A percentile compares a stretch with the other conserved stretches of the same genome.
Evolutionary conservation across 2,113 vertebrate species (phyloP).

Genomic region (Cyprichromis sp.): DNA sequence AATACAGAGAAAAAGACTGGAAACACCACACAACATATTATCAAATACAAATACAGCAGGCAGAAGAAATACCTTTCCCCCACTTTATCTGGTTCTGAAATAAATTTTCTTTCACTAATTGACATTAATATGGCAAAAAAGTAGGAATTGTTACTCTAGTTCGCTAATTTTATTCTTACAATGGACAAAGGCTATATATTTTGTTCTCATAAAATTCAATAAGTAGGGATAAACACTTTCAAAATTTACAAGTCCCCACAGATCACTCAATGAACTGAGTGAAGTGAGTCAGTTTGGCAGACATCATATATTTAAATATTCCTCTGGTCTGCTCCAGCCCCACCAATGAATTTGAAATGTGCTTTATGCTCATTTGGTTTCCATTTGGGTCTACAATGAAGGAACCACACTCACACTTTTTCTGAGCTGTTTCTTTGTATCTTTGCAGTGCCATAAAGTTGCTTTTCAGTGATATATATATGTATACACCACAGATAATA

Average conservation of each 20-base stretch:
- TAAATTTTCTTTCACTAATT: background rate
- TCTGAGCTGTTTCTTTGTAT: background rate
- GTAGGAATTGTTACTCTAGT: background rate
- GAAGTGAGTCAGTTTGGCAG: constrained; percentile 16
- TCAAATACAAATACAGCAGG: background rate
- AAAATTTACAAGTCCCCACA: background rate
- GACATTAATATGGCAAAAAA: background rate
- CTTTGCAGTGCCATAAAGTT: background rate
- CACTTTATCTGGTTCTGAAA: background rate
- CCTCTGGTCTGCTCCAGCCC: background rate
- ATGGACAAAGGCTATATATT: background rate
- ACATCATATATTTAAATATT: constrained; percentile 4
- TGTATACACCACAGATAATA: background rate
- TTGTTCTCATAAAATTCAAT: constrained; percentile 12
- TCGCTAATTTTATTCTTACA: background rate
- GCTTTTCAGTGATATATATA: background rate
- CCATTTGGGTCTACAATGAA: background rate
- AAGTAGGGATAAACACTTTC: constrained; percentile 2
- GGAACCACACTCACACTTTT: background rate
- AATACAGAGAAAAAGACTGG: constrained; percentile 15
- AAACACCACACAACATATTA: background rate
- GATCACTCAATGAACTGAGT: background rate
- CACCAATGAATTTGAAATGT: background rate
- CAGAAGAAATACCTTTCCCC: background rate
- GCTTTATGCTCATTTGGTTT: constrained; percentile 17